A percentile compares a stretch with the other conserved stretches of the same genome.
Evolutionary conservation across 2,888 invertebrate genomes (phyloP).

Genomic region (Cheilosia vernalis): DNA sequence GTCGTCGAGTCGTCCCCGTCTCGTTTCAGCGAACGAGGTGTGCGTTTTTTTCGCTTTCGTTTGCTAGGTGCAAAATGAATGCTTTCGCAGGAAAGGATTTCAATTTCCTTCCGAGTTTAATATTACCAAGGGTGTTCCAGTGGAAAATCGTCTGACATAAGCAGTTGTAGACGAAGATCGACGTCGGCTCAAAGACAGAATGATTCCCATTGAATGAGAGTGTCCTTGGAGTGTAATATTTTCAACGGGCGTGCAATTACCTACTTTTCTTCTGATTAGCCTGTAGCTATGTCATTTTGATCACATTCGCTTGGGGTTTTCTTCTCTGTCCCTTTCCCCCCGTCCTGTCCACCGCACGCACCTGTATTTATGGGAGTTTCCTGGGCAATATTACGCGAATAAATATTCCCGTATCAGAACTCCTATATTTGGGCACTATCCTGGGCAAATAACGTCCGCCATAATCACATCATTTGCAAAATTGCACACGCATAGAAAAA

Average conservation of each 20-base stretch:
- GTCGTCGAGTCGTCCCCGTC: background rate
- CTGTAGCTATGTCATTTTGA: background rate
- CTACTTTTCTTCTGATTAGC: slow-evolving; percentile 6
- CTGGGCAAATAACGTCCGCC: slow-evolving; percentile 32
- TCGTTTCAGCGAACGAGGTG: background rate
- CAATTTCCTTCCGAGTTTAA: slow-evolving; percentile 47
- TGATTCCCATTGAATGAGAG: slow-evolving; percentile 35
- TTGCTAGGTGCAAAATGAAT: slow-evolving; percentile 52
- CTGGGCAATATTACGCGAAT: background rate
- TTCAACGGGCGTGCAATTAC: slow-evolving; percentile 9
- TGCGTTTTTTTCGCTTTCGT: slow-evolving; percentile 27
- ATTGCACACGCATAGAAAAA: slow-evolving; percentile 33
- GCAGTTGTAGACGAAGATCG: background rate
- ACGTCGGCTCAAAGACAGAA: slow-evolving; percentile 6
- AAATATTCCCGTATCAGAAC: slow-evolving; percentile 30
- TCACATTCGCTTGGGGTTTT: no score
- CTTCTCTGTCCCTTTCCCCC: no score
- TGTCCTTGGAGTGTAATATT: slow-evolving; percentile 27
- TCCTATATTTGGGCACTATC: slow-evolving; percentile 36
- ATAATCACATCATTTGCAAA: slow-evolving; percentile 62
- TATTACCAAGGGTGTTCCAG: slow-evolving; percentile 38
- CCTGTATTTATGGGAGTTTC: no score
- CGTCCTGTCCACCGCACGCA: no score
- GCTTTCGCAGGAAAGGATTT: slow-evolving; percentile 54
- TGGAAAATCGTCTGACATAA: slow-evolving; percentile 13